These are phyloP conservation scores for Gandaritis pyraliata DNA, from an alignment of 2,888 invertebrate species.

Conservation along the genomic window DNA sequence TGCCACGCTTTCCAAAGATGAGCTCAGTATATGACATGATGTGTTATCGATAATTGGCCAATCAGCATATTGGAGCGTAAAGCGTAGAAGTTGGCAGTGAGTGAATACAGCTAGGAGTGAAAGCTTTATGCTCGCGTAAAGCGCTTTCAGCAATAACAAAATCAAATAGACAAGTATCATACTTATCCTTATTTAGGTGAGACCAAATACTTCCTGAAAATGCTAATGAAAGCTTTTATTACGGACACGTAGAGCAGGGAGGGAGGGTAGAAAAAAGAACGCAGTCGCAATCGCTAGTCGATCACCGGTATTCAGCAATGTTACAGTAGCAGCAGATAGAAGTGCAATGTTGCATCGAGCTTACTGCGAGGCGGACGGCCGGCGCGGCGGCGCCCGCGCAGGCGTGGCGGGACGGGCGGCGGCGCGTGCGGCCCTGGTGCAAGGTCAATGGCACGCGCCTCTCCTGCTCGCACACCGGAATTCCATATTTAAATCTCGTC, in stretches of 20 bases:
- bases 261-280: neutral
- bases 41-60: conserved; percentile 24
- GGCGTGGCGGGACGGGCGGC: conserved; percentile 54
- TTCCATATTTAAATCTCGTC: conserved; percentile 85
- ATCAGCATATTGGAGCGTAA: conserved; percentile 17
- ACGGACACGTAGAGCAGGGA: neutral
- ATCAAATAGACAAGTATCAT: neutral
- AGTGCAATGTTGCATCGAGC: conserved; percentile 59
- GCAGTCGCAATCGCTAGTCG: neutral
- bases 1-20: conserved; percentile 30
- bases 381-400: conserved; percentile 47
- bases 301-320: conserved; percentile 6
- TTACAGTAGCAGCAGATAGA: conserved; percentile 55
- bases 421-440: conserved; percentile 78
- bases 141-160: neutral
- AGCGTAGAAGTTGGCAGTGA: neutral
- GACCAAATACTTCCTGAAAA: no score
- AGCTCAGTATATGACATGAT: conserved; percentile 23
- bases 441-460: conserved; percentile 84
- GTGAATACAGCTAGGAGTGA: neutral
- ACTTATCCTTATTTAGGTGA: no score
- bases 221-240: neutral
- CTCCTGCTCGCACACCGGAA: conserved; percentile 84
- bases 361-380: no score
- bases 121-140: neutral